Evolutionary conservation across 1,140 invertebrate genomes (phyloP).

Genomic region (Paralvinella palmiformis): DNA sequence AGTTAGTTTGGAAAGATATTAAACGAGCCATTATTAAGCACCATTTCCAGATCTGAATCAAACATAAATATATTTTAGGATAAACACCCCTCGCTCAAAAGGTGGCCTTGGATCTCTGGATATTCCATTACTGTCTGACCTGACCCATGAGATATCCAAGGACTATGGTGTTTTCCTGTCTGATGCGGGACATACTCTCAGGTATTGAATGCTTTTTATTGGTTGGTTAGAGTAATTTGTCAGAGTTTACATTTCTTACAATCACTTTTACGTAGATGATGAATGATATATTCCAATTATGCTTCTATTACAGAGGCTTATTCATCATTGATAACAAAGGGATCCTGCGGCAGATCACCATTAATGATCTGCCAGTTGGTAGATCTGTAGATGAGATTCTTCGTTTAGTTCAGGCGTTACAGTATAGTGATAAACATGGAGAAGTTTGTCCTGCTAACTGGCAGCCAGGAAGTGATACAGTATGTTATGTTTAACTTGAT

Average conservation of each 20-base stretch:
- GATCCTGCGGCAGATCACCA: slow-evolving; percentile 62
- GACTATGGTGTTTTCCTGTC: slow-evolving; percentile 67
- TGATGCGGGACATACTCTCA: slow-evolving; percentile 46
- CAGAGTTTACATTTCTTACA: neutral
- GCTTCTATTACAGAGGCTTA: slow-evolving; percentile 54
- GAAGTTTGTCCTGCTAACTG: slow-evolving; percentile 62
- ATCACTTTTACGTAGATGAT: neutral
- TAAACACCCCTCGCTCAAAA: slow-evolving; percentile 82
- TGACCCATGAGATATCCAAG: slow-evolving; percentile 84
- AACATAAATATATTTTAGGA: slow-evolving; percentile 54
- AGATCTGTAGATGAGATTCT: slow-evolving; percentile 84
- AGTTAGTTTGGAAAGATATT: too few species aligned
- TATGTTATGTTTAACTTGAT: slow-evolving; percentile 25
- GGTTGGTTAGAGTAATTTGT: neutral
- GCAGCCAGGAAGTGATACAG: slow-evolving; percentile 68
- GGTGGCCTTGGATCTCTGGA: slow-evolving; percentile 83
- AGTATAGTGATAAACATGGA: slow-evolving; percentile 85
- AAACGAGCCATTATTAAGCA: too few species aligned
- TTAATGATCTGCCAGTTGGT: slow-evolving; percentile 68
- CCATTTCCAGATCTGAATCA: too few species aligned
- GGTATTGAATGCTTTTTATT: slow-evolving; percentile 28
- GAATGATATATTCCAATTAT: neutral
- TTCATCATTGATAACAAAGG: slow-evolving; percentile 66
- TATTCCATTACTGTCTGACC: slow-evolving; percentile 83
- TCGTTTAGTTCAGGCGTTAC: slow-evolving; percentile 84